These are phyloP conservation scores for Lordiphosa stackelbergi DNA, from an alignment of 1,140 invertebrate species.

Conservation along the genomic window DNA sequence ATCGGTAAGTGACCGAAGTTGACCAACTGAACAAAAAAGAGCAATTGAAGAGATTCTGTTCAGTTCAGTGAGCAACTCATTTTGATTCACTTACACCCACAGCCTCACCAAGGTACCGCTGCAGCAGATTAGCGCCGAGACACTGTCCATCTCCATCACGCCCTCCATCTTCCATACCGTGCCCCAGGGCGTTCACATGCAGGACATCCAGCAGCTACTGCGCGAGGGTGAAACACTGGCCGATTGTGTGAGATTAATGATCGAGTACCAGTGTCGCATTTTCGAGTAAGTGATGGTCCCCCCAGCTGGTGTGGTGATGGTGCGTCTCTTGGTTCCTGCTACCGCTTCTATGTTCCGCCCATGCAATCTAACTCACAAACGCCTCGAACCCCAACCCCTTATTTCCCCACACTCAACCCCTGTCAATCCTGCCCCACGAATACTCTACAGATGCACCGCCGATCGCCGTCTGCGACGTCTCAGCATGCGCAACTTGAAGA, in stretches of 20 bases:
- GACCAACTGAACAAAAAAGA: no score
- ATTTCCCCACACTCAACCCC: slow-evolving; percentile 1
- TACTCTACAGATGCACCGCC: slow-evolving; percentile 58
- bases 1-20: slow-evolving; percentile 62
- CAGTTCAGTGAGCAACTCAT: no score
- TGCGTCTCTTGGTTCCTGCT: slow-evolving; percentile 23
- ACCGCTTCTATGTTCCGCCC: neutral
- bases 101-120: slow-evolving; percentile 72
- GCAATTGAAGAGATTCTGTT: no score
- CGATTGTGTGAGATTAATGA: slow-evolving; percentile 73
- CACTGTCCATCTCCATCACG: slow-evolving; percentile 64
- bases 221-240: slow-evolving; percentile 63
- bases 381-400: neutral
- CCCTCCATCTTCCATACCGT: slow-evolving; percentile 73
- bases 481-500: slow-evolving; percentile 64
- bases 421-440: slow-evolving; percentile 9
- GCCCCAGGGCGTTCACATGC: slow-evolving; percentile 54
- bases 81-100: neutral
- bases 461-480: slow-evolving; percentile 56
- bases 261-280: slow-evolving; percentile 70
- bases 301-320: slow-evolving; percentile 24
- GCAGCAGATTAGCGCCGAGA: slow-evolving; percentile 71
- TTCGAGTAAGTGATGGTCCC: slow-evolving; percentile 68
- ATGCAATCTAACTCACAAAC: no score
- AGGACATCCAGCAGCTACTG: slow-evolving; percentile 62